Base-by-base conservation (phyloP, 2,113 vertebrate genomes). In the Ceyx margarethae region DNA sequence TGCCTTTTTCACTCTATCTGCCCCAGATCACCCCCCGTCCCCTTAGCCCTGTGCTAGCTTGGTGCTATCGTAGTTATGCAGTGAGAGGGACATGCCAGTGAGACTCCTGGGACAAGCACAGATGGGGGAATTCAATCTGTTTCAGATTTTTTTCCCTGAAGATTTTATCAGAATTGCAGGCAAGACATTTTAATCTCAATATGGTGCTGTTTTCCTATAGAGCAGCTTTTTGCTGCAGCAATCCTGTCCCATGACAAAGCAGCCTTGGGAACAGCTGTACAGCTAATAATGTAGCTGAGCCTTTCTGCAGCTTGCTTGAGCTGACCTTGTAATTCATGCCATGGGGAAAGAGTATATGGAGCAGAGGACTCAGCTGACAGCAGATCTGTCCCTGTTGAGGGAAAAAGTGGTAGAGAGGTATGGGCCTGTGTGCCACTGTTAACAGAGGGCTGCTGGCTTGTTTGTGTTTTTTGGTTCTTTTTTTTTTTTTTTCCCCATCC, bases 201-300 rank as follows among this genome's bases (percentile, higher is more conserved):
- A 65, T 0, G 1, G 42, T 50, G 22, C 16, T 17, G 22, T 58
- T 89, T 91, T 73, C 76, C 54, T 40, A 3, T 2, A 14, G 67
- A 65, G 19, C 23, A 72, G 13, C 45, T 75, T 71, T 73, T 58
- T 62, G 45, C 15, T 45, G 48, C 48, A 50, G 48, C 57, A 75
- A 45, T 45, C n/a, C 25, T 72, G 37, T 11, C 28, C 46, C 16
- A 3, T 10, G 29, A 60, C 2, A 4, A 23, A 62, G 37, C 3
- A 8, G 22, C 26, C 5, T 13, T 13, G 18, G 29, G 42, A 6
- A 45, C n/a, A 60, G 26, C 20, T 54, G 22, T 18, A 37, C 35
- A 65, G 25, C 31, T 20, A 8, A 37, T 26, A 3, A 0, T 22
- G 29, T 16, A 65, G 29, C 18, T 0, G 10, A 69, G 22, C 1